Evolutionary conservation across 1,140 invertebrate genomes (phyloP), one percentile per base, ranked within the genome.

Genomic region (Drepana arcuata): DNA sequence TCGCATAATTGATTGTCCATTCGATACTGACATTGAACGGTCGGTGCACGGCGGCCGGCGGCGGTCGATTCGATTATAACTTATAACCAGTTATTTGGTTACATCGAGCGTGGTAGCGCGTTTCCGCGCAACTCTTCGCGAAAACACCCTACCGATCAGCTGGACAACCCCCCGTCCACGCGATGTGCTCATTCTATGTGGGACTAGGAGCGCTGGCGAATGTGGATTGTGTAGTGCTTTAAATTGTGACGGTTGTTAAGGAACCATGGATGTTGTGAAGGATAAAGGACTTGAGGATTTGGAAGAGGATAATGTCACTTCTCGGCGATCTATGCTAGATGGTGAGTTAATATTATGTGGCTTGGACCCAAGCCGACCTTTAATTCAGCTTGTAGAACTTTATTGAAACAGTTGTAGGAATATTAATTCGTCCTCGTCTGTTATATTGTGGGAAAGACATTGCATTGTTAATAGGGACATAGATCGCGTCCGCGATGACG

Each of bases 21-120:
- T 72, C 70, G 57, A 72, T 78, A 77, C 66, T 74, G 72, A 77
- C 72, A 78, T 74, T 78, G 70, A 68, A 73, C 71, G 66, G 54
- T 42, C 57, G 37, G 65, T 62, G 65, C 59, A 46, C 58, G 61
- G 43, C 61, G 58, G 54, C 45, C 61, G 59, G 50, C 53, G n/a
- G n/a, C 56, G 58, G 41, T 58, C 55, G 51, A 66, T 68, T 10
- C 6, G 24, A 10, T n/a, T n/a, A n/a, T n/a, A 9, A 21, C 4
- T 4, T 64, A 59, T 40, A 32, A 45, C 45, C 48, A 65, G 63
- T 70, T 71, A 75, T 70, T 70, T 63, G 51, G 55, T 59, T 56
- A 51, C 54, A 34, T 46, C 54, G 50, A 52, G 48, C 42, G 53
- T 48, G 65, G 51, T 59, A 64, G 63, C 59, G 56, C 57, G 58